Conservation (phyloP, 1,140 invertebrate genomes). For the Ptiloglossa arizonensis region DNA sequence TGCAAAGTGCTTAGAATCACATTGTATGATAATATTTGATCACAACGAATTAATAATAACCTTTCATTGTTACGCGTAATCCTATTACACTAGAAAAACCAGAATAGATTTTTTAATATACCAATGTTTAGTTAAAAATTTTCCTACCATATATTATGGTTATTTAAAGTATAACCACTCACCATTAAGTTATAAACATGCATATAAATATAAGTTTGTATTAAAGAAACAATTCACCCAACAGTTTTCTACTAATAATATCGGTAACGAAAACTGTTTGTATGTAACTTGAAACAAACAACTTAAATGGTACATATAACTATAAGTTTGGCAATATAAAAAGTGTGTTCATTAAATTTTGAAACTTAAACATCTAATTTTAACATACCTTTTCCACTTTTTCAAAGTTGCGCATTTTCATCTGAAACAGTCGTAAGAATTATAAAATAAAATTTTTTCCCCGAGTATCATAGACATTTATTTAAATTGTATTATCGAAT, state of each 20-base stretch:
- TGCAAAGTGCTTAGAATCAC: conserved; percentile 78
- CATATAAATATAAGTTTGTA: conserved; percentile 13
- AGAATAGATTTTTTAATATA: conserved; percentile 34
- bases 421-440: conserved; percentile 84
- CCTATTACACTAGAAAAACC: conserved; percentile 48
- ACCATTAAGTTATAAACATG: conserved; percentile 44
- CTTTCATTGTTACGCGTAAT: conserved; percentile 48
- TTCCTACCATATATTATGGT: not conserved
- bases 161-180: conserved; percentile 22
- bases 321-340: conserved; percentile 47
- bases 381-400: conserved; percentile 97
- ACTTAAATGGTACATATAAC: conserved; percentile 48
- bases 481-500: conserved; percentile 9
- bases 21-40: conserved; percentile 69
- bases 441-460: not conserved
- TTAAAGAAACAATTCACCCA: conserved; percentile 3
- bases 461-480: not conserved
- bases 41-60: conserved; percentile 63
- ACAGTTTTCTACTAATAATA: conserved; percentile 9
- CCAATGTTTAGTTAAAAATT: conserved; percentile 26
- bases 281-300: conserved; percentile 65
- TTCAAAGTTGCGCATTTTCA: conserved; percentile 97
- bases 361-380: conserved; percentile 67
- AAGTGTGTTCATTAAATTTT: conserved; percentile 65
- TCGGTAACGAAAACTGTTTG: conserved; percentile 24